phyloP scores from a whole-genome alignment of 2,113 vertebrate genomes.

The Actenoides lindsayi region DNA sequence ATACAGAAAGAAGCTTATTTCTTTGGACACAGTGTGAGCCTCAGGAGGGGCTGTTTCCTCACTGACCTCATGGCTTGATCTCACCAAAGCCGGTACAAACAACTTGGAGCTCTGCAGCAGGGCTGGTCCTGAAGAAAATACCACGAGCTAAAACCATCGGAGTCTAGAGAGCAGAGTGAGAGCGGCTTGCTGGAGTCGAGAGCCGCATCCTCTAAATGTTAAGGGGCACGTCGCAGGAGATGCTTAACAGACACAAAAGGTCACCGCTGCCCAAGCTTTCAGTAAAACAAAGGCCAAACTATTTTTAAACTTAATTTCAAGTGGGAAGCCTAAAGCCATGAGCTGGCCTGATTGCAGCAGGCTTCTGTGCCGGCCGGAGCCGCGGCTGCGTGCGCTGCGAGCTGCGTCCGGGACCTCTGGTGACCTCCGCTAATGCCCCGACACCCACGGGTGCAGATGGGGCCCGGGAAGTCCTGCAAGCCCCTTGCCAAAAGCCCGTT shows the following conservation, averaged over 20 bases:
- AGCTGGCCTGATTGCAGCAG: constrained; percentile 49
- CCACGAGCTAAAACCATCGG: accelerated
- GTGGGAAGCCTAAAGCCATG: constrained; percentile 43
- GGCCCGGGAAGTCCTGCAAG: neutral
- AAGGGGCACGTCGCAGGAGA: neutral
- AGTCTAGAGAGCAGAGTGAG: neutral
- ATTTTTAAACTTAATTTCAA: constrained; percentile 58
- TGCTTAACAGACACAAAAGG: constrained; percentile 10
- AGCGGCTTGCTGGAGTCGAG: neutral
- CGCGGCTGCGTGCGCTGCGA: accelerated
- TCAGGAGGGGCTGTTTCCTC: neutral
- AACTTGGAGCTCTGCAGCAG: neutral
- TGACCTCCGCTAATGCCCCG: neutral
- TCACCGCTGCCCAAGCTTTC: constrained; percentile 18
- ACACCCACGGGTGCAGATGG: accelerated
- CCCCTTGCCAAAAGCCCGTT: accelerated
- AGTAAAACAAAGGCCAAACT: constrained; percentile 55
- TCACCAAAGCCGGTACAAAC: accelerated
- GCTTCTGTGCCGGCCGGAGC: neutral
- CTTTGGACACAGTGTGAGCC: neutral
- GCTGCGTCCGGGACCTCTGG: neutral
- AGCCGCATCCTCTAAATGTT: neutral
- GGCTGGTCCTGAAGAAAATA: neutral
- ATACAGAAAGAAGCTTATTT: neutral
- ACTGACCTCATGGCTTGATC: neutral